Percentiles rank a stretch among this genome's conserved stretches.
These are phyloP conservation scores for Charanyca ferruginea DNA, from an alignment of 2,888 invertebrate genomes.

Conservation along the genomic window DNA sequence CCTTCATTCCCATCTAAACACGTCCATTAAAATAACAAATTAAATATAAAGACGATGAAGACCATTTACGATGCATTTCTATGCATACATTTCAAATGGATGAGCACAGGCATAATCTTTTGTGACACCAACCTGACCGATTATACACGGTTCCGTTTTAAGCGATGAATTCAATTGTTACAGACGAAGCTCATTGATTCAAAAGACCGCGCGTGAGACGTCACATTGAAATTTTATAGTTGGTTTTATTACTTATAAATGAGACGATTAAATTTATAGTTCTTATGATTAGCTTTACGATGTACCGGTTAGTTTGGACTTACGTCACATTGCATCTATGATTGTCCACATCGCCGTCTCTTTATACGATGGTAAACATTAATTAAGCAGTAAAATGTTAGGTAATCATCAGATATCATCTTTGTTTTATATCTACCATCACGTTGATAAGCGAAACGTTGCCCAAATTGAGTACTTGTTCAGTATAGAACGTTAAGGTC, in stretches of 20 bases:
- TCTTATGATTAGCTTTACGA: constrained; percentile 86
- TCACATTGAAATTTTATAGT: constrained; percentile 87
- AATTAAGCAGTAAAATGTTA: constrained; percentile 78
- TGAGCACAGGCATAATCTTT: constrained; percentile 71
- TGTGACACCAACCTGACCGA: constrained; percentile 84
- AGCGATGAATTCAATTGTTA: constrained; percentile 86
- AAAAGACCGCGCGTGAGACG: constrained; percentile 83
- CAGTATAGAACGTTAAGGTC: constrained; percentile 39
- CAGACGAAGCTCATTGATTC: constrained; percentile 84
- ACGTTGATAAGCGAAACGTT: constrained; percentile 68
- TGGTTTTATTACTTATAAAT: constrained; percentile 88
- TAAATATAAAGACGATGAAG: constrained; percentile 45
- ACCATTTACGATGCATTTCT: constrained; percentile 53
- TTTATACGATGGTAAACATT: constrained; percentile 74
- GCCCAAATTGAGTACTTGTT: constrained; percentile 56
- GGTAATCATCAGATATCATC: constrained; percentile 72
- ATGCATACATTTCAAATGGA: constrained; percentile 68
- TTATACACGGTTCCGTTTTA: constrained; percentile 84
- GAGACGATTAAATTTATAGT: constrained; percentile 88
- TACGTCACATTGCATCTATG: constrained; percentile 73
- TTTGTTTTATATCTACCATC: constrained; percentile 72
- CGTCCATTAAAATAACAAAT: constrained; percentile 39
- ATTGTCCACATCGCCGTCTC: constrained; percentile 68
- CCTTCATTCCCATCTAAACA: constrained; percentile 35
- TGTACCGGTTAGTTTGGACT: constrained; percentile 73